Evolutionary conservation across 2,797 vertebrate species (phyloP).

Genomic region (Sphenopsis melanotis): DNA sequence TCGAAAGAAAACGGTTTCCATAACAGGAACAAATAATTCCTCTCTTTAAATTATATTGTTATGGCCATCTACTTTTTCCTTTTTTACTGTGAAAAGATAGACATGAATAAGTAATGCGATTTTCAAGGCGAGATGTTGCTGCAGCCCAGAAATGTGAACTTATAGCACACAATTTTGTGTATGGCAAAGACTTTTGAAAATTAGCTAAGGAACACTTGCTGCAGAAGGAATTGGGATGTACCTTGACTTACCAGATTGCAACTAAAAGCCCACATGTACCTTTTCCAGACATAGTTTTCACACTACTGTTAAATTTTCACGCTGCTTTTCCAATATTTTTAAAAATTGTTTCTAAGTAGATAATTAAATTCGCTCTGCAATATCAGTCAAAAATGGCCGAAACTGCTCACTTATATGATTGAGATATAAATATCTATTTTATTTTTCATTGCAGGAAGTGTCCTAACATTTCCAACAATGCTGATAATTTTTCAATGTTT

Average conservation of each 20-base stretch:
- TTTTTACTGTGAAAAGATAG: background rate
- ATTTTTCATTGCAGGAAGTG: constrained; percentile 58
- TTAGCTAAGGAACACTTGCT: background rate
- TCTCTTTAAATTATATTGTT: constrained; percentile 4
- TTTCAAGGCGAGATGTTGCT: background rate
- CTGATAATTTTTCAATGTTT: constrained; percentile 39
- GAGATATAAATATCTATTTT: background rate
- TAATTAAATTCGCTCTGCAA: constrained; percentile 40
- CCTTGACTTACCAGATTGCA: background rate
- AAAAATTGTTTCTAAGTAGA: background rate
- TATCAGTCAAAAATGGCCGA: constrained; percentile 43
- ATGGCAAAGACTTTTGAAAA: constrained; percentile 7
- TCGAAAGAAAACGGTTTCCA: constrained; percentile 50
- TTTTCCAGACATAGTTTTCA: background rate
- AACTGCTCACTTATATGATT: background rate
- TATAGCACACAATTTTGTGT: background rate
- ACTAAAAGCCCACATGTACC: background rate
- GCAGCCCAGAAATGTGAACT: background rate
- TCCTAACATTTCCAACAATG: constrained; percentile 57
- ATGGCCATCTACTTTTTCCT: background rate
- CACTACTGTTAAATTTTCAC: background rate
- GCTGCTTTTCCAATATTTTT: constrained; percentile 1
- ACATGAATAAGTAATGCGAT: constrained; percentile 1
- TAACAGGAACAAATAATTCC: constrained; percentile 17
- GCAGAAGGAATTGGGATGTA: background rate